Evolutionary conservation across 2,113 vertebrate species (phyloP), one percentile per base, ranked within the genome.

Genomic region (Capreolus pygargus): DNA sequence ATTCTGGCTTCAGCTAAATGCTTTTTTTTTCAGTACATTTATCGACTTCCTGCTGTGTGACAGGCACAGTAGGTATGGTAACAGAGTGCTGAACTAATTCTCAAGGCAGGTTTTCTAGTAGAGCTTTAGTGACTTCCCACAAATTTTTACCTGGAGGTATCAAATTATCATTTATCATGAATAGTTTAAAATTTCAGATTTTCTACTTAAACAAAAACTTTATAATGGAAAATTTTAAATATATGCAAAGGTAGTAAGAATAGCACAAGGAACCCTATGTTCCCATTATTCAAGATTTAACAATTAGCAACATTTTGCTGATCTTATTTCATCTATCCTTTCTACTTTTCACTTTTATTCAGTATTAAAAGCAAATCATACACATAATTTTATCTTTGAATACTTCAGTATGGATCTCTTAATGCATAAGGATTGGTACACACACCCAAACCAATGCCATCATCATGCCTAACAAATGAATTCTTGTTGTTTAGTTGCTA

Each of bases 1-100:
- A 30, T 86, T 86, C 57, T 86, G 50, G 57, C 50, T 93, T 93
- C 89, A 83, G 33, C 47, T 86, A 96, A 70, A 91, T 93, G 61
- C 12, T 39, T 43, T 15, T 90, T 25, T 83, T 39, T 74, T 50
- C 12, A 84, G 16, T 52, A 60, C 4, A 43, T 55, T 74, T 74
- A 88, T 54, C 21, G 45, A 76, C 25, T 89, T 17, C 43, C 60
- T 83, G 27, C 82, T 96, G 36, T 39, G 7, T 70, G 54, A 93
- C 57, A 89, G 39, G 27, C 36, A 81, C 10, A 33, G 6, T 88
- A 91, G 47, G 6, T 81, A 6, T 47, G 47, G 43, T 2, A 50
- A 94, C 70, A 78, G 45, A 25, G 36, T 57, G 16, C 47, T 87
- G 43, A 91, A 96, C 39, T 93, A 39, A 45, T 74, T 95, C 33